These are phyloP conservation scores for Rhabditophanes sp. DNA, from an alignment of 2,888 invertebrate species.

Conservation along the genomic window DNA sequence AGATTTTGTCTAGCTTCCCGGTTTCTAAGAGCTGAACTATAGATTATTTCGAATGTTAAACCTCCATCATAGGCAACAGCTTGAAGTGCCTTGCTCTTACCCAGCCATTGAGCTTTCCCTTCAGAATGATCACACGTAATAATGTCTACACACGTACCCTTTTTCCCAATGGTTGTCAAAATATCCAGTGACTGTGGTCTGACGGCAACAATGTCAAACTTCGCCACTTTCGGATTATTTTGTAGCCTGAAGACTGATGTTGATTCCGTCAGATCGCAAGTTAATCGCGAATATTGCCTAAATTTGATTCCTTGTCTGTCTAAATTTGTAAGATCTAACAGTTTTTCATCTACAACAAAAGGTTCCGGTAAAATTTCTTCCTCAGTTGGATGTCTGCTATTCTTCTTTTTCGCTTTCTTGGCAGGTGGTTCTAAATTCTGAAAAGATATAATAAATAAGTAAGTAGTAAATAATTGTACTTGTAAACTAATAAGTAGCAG, in stretches of 20 bases:
- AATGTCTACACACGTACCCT: constrained; percentile 35
- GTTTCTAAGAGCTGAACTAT: constrained; percentile 18
- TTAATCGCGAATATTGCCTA: constrained; percentile 35
- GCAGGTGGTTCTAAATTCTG: constrained; percentile 21
- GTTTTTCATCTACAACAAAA: constrained; percentile 23
- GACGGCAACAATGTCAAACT: constrained; percentile 37
- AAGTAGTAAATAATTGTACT: too few relatives aligned
- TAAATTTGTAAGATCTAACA: constrained; percentile 22
- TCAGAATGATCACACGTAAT: constrained; percentile 20
- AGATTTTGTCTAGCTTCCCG: constrained; percentile 17
- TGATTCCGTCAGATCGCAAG: constrained; percentile 18
- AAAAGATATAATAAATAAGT: too few relatives aligned
- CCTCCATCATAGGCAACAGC: constrained; percentile 16
- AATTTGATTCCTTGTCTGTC: constrained; percentile 27
- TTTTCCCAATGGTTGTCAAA: constrained; percentile 32
- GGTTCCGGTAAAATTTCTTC: constrained; percentile 32
- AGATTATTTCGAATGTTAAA: constrained; percentile 20
- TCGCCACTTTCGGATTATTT: constrained; percentile 17
- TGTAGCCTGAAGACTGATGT: constrained; percentile 18
- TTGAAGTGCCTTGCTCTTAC: constrained; percentile 16
- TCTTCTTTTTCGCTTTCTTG: constrained; percentile 36
- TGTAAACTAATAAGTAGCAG: too few relatives aligned
- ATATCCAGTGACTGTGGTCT: constrained; percentile 29
- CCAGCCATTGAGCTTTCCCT: constrained; percentile 17
- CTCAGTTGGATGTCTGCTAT: constrained; percentile 3